Base-by-base conservation (phyloP, 1,140 invertebrate genomes). In the Frieseomelitta varia region DNA sequence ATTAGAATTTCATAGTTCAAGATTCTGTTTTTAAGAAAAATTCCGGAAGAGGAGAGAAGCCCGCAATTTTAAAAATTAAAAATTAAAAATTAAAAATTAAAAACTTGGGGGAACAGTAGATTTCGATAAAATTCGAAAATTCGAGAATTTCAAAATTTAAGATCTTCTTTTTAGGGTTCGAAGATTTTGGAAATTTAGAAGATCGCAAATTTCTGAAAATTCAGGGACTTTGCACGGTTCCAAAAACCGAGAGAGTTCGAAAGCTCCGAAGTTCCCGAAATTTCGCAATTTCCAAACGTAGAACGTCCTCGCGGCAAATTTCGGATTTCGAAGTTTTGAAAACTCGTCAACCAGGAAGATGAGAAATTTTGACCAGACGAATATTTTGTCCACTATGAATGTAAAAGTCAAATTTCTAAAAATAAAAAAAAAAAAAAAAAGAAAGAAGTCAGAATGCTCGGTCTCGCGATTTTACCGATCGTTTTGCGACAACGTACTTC, bases 401-500 rank as follows among this genome's bases (percentile, higher is more conserved):
- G 8, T 47, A 47, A 47, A 11, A 47, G 39, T 47, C 39, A 47
- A 6, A n/a, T 61, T n/a, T 12, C 58, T 1, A 24, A 12, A 61
- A 14, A 24, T 61, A n/a, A 61, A 67, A 34, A 8, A 11, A 47
- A 74, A n/a, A n/a, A 30, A 53, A 51, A 79, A 51, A 51, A n/a
- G n/a, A n/a, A n/a, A 30, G 30, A 47, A 72, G 4, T 8, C 0
- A 11, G 14, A 72, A 72, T 34, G n/a, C 21, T 47, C 1, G 75
- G n/a, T 34, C 19, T 67, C 1, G 24, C 39, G 6, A 39, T 39
- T 39, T 39, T 39, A 6, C 39, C 39, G 39, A 39, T 67, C 10
- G 80, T 15, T 24, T 56, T 21, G 0, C 19, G 0, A 55, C 19
- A 15, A 58, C 90, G 74, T 65, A 91, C 91, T 81, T 88, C 79